Conservation (phyloP, 2,113 vertebrate species). For the Lagopus leucura region DNA sequence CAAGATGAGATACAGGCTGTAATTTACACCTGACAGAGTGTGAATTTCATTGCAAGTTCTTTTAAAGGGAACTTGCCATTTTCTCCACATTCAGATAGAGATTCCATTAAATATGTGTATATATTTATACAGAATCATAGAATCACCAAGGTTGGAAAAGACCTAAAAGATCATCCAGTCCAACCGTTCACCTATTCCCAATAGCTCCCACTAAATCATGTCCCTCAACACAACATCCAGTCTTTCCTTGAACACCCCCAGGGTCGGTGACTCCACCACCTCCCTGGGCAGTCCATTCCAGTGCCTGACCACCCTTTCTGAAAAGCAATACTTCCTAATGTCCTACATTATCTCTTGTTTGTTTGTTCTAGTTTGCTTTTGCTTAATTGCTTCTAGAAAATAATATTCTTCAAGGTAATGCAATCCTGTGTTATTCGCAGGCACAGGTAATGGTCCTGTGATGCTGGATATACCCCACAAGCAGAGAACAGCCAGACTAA, state of each 20-base stretch:
- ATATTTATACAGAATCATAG: too few relatives aligned
- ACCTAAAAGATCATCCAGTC: too few relatives aligned
- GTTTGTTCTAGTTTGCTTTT: not conserved
- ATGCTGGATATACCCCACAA: not conserved
- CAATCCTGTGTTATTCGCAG: not conserved
- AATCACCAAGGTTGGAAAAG: too few relatives aligned
- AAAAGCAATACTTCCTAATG: too few relatives aligned
- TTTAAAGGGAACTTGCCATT: constrained; percentile 47
- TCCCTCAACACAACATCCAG: too few relatives aligned
- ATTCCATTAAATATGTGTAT: not conserved
- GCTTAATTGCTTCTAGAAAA: not conserved
- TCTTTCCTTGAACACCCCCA: too few relatives aligned
- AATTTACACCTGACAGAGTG: constrained; percentile 67
- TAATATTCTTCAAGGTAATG: not conserved
- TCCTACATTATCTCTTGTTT: not conserved
- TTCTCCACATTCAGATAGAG: not conserved
- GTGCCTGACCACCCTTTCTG: too few relatives aligned
- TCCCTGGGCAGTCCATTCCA: too few relatives aligned
- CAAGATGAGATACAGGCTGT: constrained; percentile 48
- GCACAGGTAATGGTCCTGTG: not conserved
- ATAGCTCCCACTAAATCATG: too few relatives aligned
- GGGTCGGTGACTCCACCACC: too few relatives aligned
- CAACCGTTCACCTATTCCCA: too few relatives aligned
- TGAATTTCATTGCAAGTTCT: constrained; percentile 35
- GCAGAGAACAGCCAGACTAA: not conserved